Evolutionary conservation across 2,797 vertebrate genomes (phyloP), one percentile per base, ranked within the genome.

Genomic region (Rhinichthys osculus): DNA sequence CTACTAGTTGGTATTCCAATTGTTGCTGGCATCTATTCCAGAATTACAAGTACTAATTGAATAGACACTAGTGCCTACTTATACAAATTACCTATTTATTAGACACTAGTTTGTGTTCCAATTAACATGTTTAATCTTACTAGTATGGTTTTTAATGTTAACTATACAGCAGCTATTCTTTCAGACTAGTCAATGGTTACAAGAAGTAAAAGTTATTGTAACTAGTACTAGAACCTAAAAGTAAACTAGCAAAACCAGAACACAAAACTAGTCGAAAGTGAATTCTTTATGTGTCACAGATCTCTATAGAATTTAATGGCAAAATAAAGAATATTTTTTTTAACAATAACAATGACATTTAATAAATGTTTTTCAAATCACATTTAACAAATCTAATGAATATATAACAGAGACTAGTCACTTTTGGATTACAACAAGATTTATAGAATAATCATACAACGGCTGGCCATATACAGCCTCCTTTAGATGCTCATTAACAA

Each of bases 191-290:
- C 52, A 78, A n/a, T 40, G 47, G 19, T 35, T 76, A 1, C 16
- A 16, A 69, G 16, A 64, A 30, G 8, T 67, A 67, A 19, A 62
- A 33, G 33, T 38, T 21, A 69, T 38, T 11, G 35, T 69, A 38
- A 69, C 35, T 35, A 69, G 11, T 16, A 35, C 5, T 54, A 35
- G 30, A 54, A 54, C 47, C 5, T 2, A 35, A 76, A 35, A 76
- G 30, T 52, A 52, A 33, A 52, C 33, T 14, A 17, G 52, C 6
- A n/a, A n/a, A 57, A 59, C 21, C 11, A 21, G 35, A 77, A 54
- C 50, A 54, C 74, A 76, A 76, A 76, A 54, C 17, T 54, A 76
- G 47, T 52, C 47, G 9, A 52, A 76, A 52, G 30, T 35, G 30
- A 47, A 50, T 73, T 27, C 1, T 30, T 30, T 7, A 72, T 30